These are phyloP conservation scores for Sinocyclocheilus grahami DNA, from an alignment of 2,113 vertebrate genomes.

Conservation along the genomic window DNA sequence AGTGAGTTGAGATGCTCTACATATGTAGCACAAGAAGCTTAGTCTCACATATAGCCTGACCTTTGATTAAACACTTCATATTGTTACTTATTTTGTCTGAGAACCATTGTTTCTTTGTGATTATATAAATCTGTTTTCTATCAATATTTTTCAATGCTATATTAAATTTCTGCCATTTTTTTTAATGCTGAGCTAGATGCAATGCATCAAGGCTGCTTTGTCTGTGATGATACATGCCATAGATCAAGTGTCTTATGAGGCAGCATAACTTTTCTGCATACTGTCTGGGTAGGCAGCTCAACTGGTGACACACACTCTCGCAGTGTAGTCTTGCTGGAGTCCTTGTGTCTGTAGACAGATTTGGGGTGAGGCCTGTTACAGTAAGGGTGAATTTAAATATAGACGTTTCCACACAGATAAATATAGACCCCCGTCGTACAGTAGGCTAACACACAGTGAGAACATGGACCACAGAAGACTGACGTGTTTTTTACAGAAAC, in stretches of 20 bases:
- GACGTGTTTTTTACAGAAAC: conserved; percentile 6
- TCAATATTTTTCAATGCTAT: neutral
- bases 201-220: too few species aligned
- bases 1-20: too few species aligned
- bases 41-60: too few species aligned
- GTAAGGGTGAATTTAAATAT: conserved; percentile 29
- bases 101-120: neutral
- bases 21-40: too few species aligned
- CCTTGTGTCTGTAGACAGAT: conserved; percentile 33
- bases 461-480: conserved; percentile 16
- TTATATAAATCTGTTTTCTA: neutral
- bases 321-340: neutral
- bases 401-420: conserved; percentile 23
- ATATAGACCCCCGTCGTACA: conserved; percentile 13
- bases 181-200: too few species aligned
- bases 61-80: neutral
- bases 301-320: neutral
- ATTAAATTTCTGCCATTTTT: neutral
- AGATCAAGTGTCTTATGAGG: neutral
- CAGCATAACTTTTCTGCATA: neutral
- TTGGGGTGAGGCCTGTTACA: conserved; percentile 5
- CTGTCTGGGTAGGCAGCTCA: neutral
- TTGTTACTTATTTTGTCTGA: neutral
- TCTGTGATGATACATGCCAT: neutral
- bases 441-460: neutral